Evolutionary conservation across 2,888 invertebrate species (phyloP), one percentile per base, ranked within the genome.

Genomic region (Ganaspis brasiliensis): DNA sequence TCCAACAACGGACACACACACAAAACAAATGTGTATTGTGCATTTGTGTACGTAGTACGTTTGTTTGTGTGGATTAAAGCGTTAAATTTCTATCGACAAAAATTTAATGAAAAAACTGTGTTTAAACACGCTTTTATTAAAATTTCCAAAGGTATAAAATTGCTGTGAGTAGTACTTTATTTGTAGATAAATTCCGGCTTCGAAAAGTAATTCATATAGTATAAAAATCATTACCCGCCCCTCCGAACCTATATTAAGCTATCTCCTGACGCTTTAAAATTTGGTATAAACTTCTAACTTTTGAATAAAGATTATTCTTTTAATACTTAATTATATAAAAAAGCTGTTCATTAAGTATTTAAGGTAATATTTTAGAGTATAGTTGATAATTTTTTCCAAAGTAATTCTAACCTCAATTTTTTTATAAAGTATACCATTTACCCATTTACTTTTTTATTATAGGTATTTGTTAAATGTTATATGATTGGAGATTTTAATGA

Each of bases 171-270:
- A 52, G 2, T 52, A n/a, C n/a, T 5, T 49, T 52, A 31, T 52
- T 9, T 19, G 6, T 52, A 8, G 2, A 8, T 8, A 19, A 52
- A 52, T 52, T 52, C 8, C 19, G 8, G n/a, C 19, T 52, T 52
- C 19, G 9, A 19, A 1, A 52, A 52, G 8, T 52, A 19, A 16
- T 52, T 19, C 2, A 2, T 52, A 8, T 52, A 8, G 16, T 19
- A 40, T 1, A 40, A 52, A 52, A 52, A 52, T 52, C 52, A 45
- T n/a, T 45, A 52, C n/a, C 52, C 52, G 52, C 52, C 52, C 52
- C 19, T 19, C 52, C 16, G 52, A 4, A 31, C 16, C 52, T 52
- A 52, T 49, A 49, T 6, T 31, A 6, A 16, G n/a, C 16, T 19
- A 52, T 49, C 4, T 49, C 49, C 49, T n/a, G 52, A 52, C 52